A percentile compares a stretch with the other conserved stretches of the same genome.
Conservation (phyloP, 2,113 vertebrate genomes). For the Drymodes brunneopygia region DNA sequence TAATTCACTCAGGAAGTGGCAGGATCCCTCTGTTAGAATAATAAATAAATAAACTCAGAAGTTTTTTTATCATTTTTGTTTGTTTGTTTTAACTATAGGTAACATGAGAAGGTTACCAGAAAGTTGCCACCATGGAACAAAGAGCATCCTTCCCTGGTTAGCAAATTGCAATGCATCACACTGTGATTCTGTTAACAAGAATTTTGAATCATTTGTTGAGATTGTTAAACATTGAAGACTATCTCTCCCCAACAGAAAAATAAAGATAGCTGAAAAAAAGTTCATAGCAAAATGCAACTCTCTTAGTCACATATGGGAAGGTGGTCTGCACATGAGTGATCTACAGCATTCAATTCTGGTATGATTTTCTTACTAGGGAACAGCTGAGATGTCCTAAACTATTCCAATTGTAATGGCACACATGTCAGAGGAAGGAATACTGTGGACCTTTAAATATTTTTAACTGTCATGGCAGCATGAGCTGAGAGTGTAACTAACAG, state of each 20-base stretch:
- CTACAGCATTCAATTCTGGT: accelerated
- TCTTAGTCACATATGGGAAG: neutral
- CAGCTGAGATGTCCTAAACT: neutral
- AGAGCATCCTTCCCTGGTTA: neutral
- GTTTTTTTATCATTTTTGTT: neutral
- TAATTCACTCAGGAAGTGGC: neutral
- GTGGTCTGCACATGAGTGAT: neutral
- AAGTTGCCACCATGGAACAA: neutral
- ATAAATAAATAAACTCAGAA: conserved; percentile 12
- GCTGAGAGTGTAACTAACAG: neutral
- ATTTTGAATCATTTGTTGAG: conserved; percentile 20
- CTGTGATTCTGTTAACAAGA: conserved; percentile 14
- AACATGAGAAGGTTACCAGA: conserved; percentile 7
- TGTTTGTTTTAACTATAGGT: neutral
- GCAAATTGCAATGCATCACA: conserved; percentile 11
- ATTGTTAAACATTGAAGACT: neutral
- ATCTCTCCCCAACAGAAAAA: neutral
- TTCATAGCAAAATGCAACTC: neutral
- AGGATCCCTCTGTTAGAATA: neutral
- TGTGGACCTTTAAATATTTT: neutral
- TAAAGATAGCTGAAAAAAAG: neutral
- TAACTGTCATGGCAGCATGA: neutral
- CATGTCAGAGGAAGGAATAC: neutral
- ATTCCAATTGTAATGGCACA: neutral
- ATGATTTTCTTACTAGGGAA: neutral